Conservation (phyloP, 2,113 vertebrate genomes). For the Aphyosemion australe region DNA sequence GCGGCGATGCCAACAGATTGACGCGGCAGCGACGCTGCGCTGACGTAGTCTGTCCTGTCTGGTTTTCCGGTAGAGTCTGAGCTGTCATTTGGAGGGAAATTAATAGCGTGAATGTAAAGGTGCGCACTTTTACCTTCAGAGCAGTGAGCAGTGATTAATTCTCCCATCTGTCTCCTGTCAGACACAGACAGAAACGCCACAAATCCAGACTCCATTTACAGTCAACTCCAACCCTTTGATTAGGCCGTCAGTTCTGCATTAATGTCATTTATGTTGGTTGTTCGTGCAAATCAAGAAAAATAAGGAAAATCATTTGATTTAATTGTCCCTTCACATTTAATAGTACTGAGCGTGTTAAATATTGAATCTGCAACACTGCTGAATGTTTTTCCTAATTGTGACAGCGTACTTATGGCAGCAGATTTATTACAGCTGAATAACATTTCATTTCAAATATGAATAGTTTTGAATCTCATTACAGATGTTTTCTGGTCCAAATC, state of each 20-base stretch:
- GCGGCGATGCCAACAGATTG: conserved; percentile 29
- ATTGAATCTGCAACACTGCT: too few species aligned
- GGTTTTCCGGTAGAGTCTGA: conserved; percentile 12
- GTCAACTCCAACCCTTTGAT: not conserved
- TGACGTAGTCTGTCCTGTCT: conserved; percentile 35
- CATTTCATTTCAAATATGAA: too few species aligned
- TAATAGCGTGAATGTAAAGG: not conserved
- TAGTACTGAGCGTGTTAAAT: too few species aligned
- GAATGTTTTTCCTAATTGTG: too few species aligned
- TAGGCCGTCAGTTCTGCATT: not conserved
- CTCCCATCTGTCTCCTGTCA: not conserved
- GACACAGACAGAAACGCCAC: not conserved
- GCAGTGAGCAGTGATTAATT: not conserved
- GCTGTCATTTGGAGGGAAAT: conserved; percentile 14
- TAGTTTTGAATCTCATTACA: too few species aligned
- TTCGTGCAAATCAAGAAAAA: not conserved
- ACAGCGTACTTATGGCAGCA: too few species aligned
- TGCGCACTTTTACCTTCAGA: not conserved
- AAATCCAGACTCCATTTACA: not conserved
- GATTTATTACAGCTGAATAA: too few species aligned
- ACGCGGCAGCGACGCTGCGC: conserved; percentile 13
- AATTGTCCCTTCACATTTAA: too few species aligned
- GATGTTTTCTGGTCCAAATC: too few species aligned
- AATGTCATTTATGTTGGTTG: not conserved
- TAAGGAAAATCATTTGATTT: not conserved